phyloP scores from a whole-genome alignment of 2,888 invertebrate genomes.

The Drosophila prostipennis region DNA sequence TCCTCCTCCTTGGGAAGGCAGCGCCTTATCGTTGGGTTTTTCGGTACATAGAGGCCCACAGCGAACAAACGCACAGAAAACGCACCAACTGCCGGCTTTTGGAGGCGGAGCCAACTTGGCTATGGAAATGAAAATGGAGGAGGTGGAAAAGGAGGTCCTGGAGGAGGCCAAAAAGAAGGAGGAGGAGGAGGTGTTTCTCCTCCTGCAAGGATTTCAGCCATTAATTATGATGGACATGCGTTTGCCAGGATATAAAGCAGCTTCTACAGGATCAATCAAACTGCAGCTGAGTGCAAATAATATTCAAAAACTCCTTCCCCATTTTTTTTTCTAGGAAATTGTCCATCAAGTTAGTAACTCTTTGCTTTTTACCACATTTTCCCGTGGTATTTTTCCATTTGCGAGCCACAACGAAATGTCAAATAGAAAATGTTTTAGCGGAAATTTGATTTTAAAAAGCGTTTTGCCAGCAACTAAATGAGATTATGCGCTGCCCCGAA shows the following conservation, averaged over 20 bases:
- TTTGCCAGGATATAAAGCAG: slow-evolving; percentile 12
- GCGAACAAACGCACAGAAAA: slow-evolving; percentile 48
- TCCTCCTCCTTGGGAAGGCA: too few relatives aligned
- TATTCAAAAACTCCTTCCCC: slow-evolving; percentile 38
- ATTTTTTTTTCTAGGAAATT: slow-evolving; percentile 19
- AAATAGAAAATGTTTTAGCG: slow-evolving; percentile 80
- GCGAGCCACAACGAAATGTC: slow-evolving; percentile 55
- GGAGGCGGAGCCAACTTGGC: slow-evolving; percentile 70
- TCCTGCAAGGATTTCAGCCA: slow-evolving; percentile 63
- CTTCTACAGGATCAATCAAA: slow-evolving; percentile 66
- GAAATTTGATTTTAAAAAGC: slow-evolving; percentile 83
- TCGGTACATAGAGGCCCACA: slow-evolving; percentile 62
- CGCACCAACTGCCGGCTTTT: slow-evolving; percentile 64
- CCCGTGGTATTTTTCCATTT: slow-evolving; percentile 44
- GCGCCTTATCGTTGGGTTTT: slow-evolving; percentile 68
- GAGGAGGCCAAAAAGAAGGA: not conserved
- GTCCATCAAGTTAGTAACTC: slow-evolving; percentile 7
- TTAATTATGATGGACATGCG: slow-evolving; percentile 71
- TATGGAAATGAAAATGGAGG: slow-evolving; percentile 10
- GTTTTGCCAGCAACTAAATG: slow-evolving; percentile 82
- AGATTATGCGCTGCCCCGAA: slow-evolving; percentile 80
- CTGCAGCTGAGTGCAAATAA: slow-evolving; percentile 62
- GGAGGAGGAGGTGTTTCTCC: too few relatives aligned
- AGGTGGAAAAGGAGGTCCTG: not conserved
- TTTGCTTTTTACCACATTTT: not conserved